phyloP scores from a whole-genome alignment of 2,888 invertebrate species.

The Tenthredo scrophulariae region DNA sequence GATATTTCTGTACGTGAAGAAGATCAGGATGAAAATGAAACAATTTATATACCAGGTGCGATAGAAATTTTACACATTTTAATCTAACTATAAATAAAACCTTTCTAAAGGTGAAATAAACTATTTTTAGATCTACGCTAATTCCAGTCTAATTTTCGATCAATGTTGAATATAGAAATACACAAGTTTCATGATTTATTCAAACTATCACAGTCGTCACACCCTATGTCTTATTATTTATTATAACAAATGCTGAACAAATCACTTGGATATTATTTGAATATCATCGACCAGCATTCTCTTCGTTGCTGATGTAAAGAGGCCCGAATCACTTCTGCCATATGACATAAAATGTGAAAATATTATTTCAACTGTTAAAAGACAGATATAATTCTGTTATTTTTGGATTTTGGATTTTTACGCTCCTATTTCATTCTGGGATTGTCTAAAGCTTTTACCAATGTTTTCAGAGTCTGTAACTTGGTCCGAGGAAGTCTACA shows the following conservation, averaged over 20 bases:
- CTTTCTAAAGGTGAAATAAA: background rate
- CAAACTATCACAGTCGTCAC: background rate
- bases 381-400: background rate
- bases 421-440: background rate
- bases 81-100: background rate
- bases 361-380: background rate
- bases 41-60: constrained; percentile 61
- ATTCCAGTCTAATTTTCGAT: background rate
- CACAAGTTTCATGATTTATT: background rate
- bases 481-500: constrained; percentile 58
- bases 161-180: background rate
- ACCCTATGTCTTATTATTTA: background rate
- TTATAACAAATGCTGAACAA: background rate
- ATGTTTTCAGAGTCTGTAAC: constrained; percentile 42
- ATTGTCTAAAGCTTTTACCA: background rate
- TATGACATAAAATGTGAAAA: background rate
- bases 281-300: background rate
- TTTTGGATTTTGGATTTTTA: background rate
- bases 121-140: background rate
- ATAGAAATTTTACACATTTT: background rate
- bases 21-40: constrained; percentile 56
- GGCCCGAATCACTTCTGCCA: background rate
- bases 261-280: background rate
- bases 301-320: background rate
- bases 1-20: constrained; percentile 63